phyloP scores from a whole-genome alignment of 2,888 invertebrate species.

The Adelognathus sp. region DNA sequence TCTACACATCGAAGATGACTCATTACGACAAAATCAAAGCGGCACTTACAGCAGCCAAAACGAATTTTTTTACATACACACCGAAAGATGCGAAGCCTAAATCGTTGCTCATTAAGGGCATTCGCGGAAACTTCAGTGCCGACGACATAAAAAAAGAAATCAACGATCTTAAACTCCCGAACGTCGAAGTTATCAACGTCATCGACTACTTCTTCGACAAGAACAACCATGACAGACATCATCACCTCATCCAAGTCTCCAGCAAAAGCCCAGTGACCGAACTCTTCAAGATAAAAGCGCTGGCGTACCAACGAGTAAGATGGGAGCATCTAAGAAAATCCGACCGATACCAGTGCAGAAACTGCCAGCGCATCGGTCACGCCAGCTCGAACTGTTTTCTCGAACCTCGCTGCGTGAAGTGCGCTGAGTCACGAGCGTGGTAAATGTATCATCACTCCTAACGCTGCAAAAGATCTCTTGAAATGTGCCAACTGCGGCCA shows the following conservation, averaged over 20 bases:
- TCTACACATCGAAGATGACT: too few species aligned
- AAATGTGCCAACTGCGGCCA: constrained; percentile 31
- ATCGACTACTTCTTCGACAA: neutral
- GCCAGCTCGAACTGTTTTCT: constrained; percentile 21
- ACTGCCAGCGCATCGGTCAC: constrained; percentile 32
- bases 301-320: constrained; percentile 27
- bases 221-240: neutral
- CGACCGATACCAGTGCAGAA: constrained; percentile 23
- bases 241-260: constrained; percentile 25
- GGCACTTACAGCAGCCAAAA: too few species aligned
- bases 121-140: neutral
- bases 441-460: neutral
- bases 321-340: constrained; percentile 32
- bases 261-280: neutral
- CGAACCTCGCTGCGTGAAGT: constrained; percentile 31
- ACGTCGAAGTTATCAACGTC: constrained; percentile 11
- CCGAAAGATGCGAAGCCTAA: constrained; percentile 14
- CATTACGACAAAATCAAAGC: too few species aligned
- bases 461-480: neutral
- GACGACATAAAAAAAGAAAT: constrained; percentile 23
- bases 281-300: constrained; percentile 6
- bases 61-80: constrained; percentile 8
- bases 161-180: neutral
- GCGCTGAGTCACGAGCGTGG: constrained; percentile 16
- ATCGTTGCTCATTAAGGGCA: neutral